These are phyloP conservation scores for Coelopa pilipes DNA, from an alignment of 2,888 invertebrate species.

Conservation along the genomic window DNA sequence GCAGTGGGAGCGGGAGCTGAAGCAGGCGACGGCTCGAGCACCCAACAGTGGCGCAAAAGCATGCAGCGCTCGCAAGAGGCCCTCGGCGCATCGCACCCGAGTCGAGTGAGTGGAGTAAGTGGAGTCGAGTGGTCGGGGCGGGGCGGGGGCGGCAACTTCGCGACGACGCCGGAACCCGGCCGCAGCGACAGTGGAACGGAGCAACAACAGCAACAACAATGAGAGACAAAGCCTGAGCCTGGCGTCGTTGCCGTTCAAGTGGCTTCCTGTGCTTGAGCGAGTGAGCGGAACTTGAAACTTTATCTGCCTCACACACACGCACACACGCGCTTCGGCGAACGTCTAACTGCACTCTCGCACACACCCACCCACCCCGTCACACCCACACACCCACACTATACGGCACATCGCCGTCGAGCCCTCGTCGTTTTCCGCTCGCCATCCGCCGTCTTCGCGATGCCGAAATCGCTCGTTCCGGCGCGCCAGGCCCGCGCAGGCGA, in stretches of 20 bases:
- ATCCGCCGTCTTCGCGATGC: background rate
- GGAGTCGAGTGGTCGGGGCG: no score
- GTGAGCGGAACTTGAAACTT: constrained; percentile 9
- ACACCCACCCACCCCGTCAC: no score
- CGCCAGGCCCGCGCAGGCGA: constrained; percentile 21
- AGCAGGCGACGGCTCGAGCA: no score
- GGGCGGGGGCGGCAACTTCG: background rate
- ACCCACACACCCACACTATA: background rate
- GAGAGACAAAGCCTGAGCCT: background rate
- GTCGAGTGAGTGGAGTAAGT: no score
- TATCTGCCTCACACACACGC: background rate
- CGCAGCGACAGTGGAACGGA: constrained; percentile 1
- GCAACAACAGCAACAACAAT: background rate
- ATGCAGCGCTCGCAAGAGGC: no score
- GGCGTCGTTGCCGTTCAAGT: background rate
- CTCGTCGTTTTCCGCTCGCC: constrained; percentile 7
- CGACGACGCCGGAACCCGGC: background rate
- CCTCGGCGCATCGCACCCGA: no score
- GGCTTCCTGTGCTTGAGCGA: background rate
- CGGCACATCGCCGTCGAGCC: background rate
- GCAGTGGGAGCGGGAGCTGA: no score
- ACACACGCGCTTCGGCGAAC: background rate
- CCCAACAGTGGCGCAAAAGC: no score
- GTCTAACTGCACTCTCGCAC: background rate
- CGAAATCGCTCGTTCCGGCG: constrained; percentile 11